Base-by-base conservation (phyloP, 2,888 invertebrate genomes). In the Epirrhoe tristata region DNA sequence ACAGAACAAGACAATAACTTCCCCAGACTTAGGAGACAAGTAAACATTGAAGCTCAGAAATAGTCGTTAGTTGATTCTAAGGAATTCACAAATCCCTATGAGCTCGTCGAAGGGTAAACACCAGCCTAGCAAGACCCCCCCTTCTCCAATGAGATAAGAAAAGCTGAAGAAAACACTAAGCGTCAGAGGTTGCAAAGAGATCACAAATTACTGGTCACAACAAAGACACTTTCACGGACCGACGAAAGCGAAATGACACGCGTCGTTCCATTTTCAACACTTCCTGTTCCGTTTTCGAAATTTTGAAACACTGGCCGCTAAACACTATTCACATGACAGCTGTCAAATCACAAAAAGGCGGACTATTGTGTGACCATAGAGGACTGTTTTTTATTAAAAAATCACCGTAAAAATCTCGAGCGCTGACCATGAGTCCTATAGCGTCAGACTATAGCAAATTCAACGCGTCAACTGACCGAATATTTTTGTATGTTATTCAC, bases 401-500 rank as follows among this genome's bases (percentile, higher is more conserved):
- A 67, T 73, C 73, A 90, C 89, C 89, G 82, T 79, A 72, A 67
- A 73, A 71, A 70, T 53, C 66, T 77, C 83, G 87, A 90, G 90
- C 89, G 72, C 90, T 71, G 73, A 76, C 71, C 67, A 69, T 63
- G 87, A 89, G 90, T 88, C 90, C 90, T 83, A 89, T 79, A 81
- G 79, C 81, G 89, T 88, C 88, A 86, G 85, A 78, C 84, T 77
- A 75, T 78, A 81, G 76, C 85, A 84, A 81, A 77, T 81, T 81
- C 75, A 80, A 66, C 85, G 80, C 87, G 88, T 79, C 80, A 80
- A 90, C 89, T 90, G 87, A 82, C 80, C 83, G 78, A 76, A 74
- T 53, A 63, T 59, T 62, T 69, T 65, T 69, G 63, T 71, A 69
- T 70, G 78, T 79, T n/a, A 81, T 83, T 81, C 79, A 79, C 80